Percentiles rank a stretch among this genome's conserved stretches.
Evolutionary conservation across 2,888 invertebrate species (phyloP).

Genomic region (Pelosia muscerda): DNA sequence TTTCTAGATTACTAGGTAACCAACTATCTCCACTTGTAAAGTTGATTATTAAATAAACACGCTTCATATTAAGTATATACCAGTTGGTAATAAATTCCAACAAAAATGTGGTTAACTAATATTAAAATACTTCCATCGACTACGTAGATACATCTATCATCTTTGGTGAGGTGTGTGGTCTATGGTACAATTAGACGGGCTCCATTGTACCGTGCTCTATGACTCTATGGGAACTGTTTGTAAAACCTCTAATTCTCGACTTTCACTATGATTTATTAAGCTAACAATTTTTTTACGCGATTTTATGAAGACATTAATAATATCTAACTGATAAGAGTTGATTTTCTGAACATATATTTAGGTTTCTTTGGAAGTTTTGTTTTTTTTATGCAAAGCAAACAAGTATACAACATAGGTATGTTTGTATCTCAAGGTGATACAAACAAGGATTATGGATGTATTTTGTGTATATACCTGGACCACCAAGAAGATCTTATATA

Average conservation of each 20-base stretch:
- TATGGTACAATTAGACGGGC: conserved; percentile 52
- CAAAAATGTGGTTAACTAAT: conserved; percentile 30
- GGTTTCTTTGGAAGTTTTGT: not conserved
- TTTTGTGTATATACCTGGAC: no score
- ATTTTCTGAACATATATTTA: no score
- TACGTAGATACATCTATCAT: conserved; percentile 55
- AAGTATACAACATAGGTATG: no score
- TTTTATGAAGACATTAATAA: conserved; percentile 24
- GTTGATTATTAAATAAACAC: conserved; percentile 21
- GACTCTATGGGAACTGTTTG: conserved; percentile 52
- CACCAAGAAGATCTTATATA: no score
- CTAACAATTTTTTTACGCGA: conserved; percentile 31
- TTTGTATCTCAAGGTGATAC: no score
- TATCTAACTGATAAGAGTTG: conserved; percentile 11
- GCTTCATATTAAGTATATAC: conserved; percentile 3
- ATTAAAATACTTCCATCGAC: conserved; percentile 34
- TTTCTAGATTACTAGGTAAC: no score
- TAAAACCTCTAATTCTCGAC: conserved; percentile 49
- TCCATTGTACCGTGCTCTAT: conserved; percentile 43
- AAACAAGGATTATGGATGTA: no score
- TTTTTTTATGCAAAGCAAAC: no score
- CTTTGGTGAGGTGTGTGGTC: conserved; percentile 56
- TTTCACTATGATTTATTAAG: conserved; percentile 52
- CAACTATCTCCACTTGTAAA: not conserved
- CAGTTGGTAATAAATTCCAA: conserved; percentile 25